These are phyloP conservation scores for Volucella inflata DNA, from an alignment of 2,888 invertebrate genomes.

Conservation along the genomic window DNA sequence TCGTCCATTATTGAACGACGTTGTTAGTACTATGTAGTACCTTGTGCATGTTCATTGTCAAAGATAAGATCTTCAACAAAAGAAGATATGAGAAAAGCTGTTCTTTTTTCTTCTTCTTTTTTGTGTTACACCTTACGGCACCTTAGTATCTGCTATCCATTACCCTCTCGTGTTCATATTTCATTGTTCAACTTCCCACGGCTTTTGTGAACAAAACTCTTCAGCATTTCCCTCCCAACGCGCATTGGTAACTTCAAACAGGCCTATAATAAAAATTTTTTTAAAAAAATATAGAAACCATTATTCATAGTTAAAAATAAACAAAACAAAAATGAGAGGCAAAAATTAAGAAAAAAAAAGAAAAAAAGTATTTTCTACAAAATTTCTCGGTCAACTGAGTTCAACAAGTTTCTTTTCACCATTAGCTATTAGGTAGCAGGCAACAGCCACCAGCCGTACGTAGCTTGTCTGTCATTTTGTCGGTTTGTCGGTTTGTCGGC, in stretches of 20 bases:
- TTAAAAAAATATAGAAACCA: constrained; percentile 1
- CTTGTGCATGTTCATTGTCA: no score
- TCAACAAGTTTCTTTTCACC: constrained; percentile 51
- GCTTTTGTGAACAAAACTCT: neutral
- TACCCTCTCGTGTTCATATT: no score
- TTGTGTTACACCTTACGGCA: no score
- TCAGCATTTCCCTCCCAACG: neutral
- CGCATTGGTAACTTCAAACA: no score
- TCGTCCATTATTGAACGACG: no score
- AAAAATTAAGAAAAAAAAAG: neutral
- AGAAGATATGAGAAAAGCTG: no score
- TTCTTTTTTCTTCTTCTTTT: no score
- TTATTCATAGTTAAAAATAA: constrained; percentile 47
- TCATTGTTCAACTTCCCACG: neutral
- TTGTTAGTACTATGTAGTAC: no score
- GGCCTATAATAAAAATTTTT: neutral
- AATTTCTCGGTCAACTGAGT: constrained; percentile 48
- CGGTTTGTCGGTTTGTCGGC: neutral
- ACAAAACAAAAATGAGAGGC: neutral
- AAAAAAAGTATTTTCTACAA: constrained; percentile 21
- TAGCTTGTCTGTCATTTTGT: neutral
- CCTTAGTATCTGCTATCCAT: no score
- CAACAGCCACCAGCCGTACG: neutral
- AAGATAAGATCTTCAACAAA: no score
- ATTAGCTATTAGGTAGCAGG: neutral